Evolutionary conservation across 1,140 invertebrate genomes (phyloP).

Genomic region (Heterodera carotae): DNA sequence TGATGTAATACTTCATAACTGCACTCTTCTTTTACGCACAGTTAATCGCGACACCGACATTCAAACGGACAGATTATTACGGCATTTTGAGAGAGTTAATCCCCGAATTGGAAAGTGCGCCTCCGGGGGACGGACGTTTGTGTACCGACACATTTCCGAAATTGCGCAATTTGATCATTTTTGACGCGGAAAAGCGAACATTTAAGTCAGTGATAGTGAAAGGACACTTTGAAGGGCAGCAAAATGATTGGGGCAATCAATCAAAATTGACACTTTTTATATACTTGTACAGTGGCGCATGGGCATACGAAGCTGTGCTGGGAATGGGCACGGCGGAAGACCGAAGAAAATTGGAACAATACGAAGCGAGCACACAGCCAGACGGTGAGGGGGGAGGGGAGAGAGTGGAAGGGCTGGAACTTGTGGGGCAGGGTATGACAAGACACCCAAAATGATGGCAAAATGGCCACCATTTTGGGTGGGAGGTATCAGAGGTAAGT

Average conservation of each 20-base stretch:
- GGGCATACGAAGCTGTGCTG: constrained; percentile 60
- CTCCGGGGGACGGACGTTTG: constrained; percentile 50
- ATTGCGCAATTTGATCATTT: constrained; percentile 62
- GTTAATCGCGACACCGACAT: constrained; percentile 56
- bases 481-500: no score
- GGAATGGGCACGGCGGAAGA: constrained; percentile 66
- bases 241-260: not conserved
- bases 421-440: no score
- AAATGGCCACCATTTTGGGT: no score
- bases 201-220: constrained; percentile 48
- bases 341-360: constrained; percentile 65
- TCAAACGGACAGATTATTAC: constrained; percentile 64
- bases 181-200: constrained; percentile 56
- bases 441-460: no score
- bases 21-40: constrained; percentile 31
- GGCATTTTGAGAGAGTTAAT: constrained; percentile 53
- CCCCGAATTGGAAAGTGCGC: constrained; percentile 50
- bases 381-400: no score
- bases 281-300: constrained; percentile 62
- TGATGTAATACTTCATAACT: not conserved
- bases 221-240: not conserved
- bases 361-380: constrained; percentile 67
- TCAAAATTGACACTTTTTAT: constrained; percentile 2
- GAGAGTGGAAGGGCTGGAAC: no score
- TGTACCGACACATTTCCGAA: constrained; percentile 55